These are phyloP conservation scores for Plutomurus gul DNA, from an alignment of 1,140 invertebrate species.

Conservation along the genomic window DNA sequence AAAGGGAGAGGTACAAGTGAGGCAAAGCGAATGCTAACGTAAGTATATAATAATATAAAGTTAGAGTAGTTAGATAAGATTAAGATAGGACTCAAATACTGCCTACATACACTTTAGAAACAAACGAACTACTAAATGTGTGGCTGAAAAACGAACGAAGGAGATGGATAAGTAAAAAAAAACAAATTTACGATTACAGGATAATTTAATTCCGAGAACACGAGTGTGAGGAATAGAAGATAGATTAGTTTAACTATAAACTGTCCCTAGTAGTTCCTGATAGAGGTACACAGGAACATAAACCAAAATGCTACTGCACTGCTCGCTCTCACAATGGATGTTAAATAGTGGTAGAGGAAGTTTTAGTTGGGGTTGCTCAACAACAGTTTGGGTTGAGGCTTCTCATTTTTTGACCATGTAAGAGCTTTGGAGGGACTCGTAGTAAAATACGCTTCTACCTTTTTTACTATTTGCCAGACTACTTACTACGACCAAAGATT, in stretches of 20 bases:
- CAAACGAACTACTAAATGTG: background rate
- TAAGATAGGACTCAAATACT: conserved; percentile 22
- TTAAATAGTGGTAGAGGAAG: no score
- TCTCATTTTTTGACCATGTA: no score
- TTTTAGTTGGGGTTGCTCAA: no score
- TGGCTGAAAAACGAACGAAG: background rate
- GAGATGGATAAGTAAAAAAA: conserved; percentile 17
- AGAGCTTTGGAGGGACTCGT: no score
- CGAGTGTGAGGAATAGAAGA: conserved; percentile 33
- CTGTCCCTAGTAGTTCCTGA: background rate
- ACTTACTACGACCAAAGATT: no score
- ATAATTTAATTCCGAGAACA: conserved; percentile 44
- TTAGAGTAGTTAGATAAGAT: conserved; percentile 24
- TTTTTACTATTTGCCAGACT: no score
- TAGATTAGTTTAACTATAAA: conserved; percentile 8
- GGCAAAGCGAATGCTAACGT: background rate
- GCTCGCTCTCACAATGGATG: no score
- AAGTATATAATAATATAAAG: background rate
- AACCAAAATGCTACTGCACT: background rate
- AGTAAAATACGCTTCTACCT: no score
- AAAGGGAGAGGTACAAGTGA: background rate
- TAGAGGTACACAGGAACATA: no score
- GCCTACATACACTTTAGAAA: background rate
- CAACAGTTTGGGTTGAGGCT: no score
- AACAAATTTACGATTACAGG: conserved; percentile 46